A percentile compares a stretch with the other conserved stretches of the same genome.
Evolutionary conservation across 2,797 vertebrate genomes (phyloP).

Genomic region (Ispidina picta): DNA sequence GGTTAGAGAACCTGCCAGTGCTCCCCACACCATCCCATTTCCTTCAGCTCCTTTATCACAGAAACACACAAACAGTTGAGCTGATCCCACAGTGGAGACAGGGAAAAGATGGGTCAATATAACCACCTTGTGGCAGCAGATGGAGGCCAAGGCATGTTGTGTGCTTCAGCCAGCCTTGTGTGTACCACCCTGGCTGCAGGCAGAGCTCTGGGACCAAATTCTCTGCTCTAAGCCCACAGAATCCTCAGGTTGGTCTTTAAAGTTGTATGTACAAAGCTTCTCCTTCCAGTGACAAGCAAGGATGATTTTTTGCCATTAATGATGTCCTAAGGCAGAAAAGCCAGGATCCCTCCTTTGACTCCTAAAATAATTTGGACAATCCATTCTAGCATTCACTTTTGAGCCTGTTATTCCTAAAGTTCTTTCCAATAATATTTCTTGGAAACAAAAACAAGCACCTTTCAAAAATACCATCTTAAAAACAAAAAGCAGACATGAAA

Average conservation of each 20-base stretch:
- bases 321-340: not conserved
- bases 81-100: not conserved
- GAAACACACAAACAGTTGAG: not conserved
- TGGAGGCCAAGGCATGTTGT: accelerated
- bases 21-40: not conserved
- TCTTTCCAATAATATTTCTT: not conserved
- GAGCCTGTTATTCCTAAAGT: not conserved
- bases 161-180: not conserved
- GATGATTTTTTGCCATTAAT: not conserved
- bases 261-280: not conserved
- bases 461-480: not conserved
- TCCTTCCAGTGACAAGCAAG: not conserved
- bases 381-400: not conserved
- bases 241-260: not conserved
- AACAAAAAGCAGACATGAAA: not conserved
- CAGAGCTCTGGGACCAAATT: not conserved
- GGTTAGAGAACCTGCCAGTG: accelerated
- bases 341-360: not conserved
- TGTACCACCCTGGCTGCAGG: accelerated
- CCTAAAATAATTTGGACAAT: not conserved
- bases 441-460: not conserved
- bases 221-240: not conserved
- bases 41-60: not conserved
- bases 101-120: not conserved
- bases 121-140: not conserved